Evolutionary conservation across 2,797 vertebrate genomes (phyloP).

Genomic region (Labeo calbasu): DNA sequence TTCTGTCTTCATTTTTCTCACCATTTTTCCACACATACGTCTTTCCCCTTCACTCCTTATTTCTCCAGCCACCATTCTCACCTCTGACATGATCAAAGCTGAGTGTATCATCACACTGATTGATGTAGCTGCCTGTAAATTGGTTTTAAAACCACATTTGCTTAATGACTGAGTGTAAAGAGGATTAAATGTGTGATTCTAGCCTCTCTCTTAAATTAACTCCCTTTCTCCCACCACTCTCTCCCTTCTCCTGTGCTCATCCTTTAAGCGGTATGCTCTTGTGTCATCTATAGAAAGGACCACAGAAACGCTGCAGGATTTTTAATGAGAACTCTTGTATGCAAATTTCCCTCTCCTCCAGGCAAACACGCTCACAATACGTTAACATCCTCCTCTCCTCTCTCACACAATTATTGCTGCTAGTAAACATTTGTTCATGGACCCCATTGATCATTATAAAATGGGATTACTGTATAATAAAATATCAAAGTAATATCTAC

Average conservation of each 20-base stretch:
- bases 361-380: not conserved
- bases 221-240: not conserved
- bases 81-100: not conserved
- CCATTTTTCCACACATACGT: not conserved
- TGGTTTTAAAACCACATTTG: not conserved
- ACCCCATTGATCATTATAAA: not conserved
- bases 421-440: not conserved
- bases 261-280: not conserved
- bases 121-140: not conserved
- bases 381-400: not conserved
- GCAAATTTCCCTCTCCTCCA: not conserved
- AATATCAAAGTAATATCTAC: not conserved
- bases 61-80: not conserved
- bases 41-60: not conserved
- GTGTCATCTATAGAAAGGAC: not conserved
- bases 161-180: not conserved
- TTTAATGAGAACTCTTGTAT: not conserved
- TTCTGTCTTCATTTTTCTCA: not conserved
- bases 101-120: not conserved
- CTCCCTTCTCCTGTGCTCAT: not conserved
- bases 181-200: not conserved
- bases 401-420: not conserved
- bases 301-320: not conserved
- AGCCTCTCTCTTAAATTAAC: slow-evolving; percentile 1
- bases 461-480: not conserved